Percentiles rank a stretch among this genome's conserved stretches.
Evolutionary conservation across 2,888 invertebrate species (phyloP).

Genomic region (Coelopa pilipes): DNA sequence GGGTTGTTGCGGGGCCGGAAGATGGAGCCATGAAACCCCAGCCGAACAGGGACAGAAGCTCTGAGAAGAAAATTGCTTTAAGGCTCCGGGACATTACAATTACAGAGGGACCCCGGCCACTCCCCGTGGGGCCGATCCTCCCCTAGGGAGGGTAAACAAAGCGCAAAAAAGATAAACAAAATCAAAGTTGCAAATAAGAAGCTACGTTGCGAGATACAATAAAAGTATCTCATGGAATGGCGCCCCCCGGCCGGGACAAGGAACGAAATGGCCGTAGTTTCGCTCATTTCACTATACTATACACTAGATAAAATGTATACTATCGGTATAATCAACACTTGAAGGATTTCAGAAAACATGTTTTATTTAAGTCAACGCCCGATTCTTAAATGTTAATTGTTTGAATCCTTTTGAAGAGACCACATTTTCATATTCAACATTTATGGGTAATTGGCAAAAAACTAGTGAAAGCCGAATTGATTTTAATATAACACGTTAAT

Average conservation of each 20-base stretch:
- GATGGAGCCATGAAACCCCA: background rate
- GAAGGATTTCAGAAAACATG: no score
- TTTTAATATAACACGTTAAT: no score
- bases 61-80: conserved; percentile 26
- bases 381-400: no score
- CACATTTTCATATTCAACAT: no score
- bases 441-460: no score
- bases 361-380: no score
- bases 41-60: background rate
- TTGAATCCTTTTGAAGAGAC: no score
- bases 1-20: background rate
- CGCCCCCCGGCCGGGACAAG: background rate
- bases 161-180: conserved; percentile 35
- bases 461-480: no score
- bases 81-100: conserved; percentile 33
- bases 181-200: conserved; percentile 43
- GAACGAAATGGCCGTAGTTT: background rate
- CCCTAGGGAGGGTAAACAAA: conserved; percentile 33
- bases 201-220: conserved; percentile 24
- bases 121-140: conserved; percentile 1
- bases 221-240: conserved; percentile 6
- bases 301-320: background rate
- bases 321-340: no score
- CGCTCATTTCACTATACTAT: conserved; percentile 8
- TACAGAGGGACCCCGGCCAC: background rate